Percentiles rank a stretch among this genome's conserved stretches.
phyloP scores from a whole-genome alignment of 2,113 vertebrate species.

The Antechinus flavipes region DNA sequence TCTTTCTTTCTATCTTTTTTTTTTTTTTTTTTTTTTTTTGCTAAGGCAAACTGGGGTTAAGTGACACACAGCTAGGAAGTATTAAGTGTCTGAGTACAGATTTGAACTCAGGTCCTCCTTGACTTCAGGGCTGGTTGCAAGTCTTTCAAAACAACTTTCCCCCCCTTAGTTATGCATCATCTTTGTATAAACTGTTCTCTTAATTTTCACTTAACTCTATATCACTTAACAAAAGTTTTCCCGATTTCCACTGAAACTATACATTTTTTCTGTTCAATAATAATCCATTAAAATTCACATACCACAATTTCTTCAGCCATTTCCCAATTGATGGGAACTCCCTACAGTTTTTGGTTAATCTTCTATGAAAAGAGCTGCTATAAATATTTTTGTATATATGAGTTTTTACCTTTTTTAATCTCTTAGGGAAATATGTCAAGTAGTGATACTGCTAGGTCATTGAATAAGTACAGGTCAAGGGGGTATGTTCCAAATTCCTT shows the following conservation, averaged over 20 bases:
- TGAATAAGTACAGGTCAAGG: not conserved
- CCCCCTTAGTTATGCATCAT: not conserved
- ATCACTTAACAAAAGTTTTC: not conserved
- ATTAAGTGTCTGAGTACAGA: too few relatives aligned
- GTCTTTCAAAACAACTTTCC: too few relatives aligned
- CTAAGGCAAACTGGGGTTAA: too few relatives aligned
- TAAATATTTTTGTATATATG: not conserved
- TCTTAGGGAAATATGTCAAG: not conserved
- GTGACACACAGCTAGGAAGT: too few relatives aligned
- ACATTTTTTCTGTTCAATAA: not conserved
- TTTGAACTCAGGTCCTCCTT: too few relatives aligned
- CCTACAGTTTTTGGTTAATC: not conserved
- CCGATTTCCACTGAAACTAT: not conserved
- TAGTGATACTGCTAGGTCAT: not conserved
- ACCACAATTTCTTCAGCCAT: not conserved
- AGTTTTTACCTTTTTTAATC: not conserved
- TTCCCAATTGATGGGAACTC: not conserved
- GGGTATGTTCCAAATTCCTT: not conserved
- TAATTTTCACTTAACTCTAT: not conserved
- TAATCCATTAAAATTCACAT: not conserved
- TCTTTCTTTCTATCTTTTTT: not conserved
- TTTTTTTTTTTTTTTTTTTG: too few relatives aligned
- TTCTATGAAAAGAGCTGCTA: not conserved
- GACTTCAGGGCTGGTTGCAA: too few relatives aligned
- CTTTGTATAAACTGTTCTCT: not conserved